Base-by-base conservation (phyloP, 2,797 vertebrate species). In the Orestias chungarensis region DNA sequence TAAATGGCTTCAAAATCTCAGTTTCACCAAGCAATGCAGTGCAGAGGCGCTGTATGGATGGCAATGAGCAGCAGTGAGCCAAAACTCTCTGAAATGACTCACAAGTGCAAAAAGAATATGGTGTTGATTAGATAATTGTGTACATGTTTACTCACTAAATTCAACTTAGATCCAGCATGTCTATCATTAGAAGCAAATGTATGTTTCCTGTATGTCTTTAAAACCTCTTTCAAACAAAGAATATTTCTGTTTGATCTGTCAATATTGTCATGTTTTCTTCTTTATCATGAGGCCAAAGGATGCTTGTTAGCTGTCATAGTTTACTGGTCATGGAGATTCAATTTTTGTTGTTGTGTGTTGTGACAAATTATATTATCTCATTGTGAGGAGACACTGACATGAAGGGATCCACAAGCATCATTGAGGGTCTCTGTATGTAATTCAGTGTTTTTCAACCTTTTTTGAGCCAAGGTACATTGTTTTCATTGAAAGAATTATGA, bases 71-170 rank as follows among this genome's bases (percentile, higher is more conserved):
- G 76, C 79, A 79, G 68, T 80, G 65, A 79, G 43, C 82, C 70
- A 62, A 42, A 84, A 80, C 75, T 70, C 79, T 79, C 80, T 52
- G 49, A 72, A 76, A 79, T 80, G 75, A 86, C 70, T 80, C 83
- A 76, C 47, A 31, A 79, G 78, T 70, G 83, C 74, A 31, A 61
- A n/a, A 70, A 90, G 85, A 91, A 91, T 91, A 86, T 80, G 85
- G 7, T 47, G 82, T 83, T 90, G 87, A 91, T 90, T 89, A 87
- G 79, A 86, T 88, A 88, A 90, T 83, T 83, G 83, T 81, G 84
- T 80, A 74, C 82, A 82, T 88, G 82, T 82, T 80, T 82, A 74
- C 85, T 82, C 84, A 83, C 75, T 73, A 74, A 87, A 74, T 81
- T 35, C 52, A 71, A 74, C 80, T 73, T 86, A 85, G 67, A 85